These are phyloP conservation scores for Grapholita molesta DNA, from an alignment of 1,140 invertebrate genomes.

Conservation along the genomic window DNA sequence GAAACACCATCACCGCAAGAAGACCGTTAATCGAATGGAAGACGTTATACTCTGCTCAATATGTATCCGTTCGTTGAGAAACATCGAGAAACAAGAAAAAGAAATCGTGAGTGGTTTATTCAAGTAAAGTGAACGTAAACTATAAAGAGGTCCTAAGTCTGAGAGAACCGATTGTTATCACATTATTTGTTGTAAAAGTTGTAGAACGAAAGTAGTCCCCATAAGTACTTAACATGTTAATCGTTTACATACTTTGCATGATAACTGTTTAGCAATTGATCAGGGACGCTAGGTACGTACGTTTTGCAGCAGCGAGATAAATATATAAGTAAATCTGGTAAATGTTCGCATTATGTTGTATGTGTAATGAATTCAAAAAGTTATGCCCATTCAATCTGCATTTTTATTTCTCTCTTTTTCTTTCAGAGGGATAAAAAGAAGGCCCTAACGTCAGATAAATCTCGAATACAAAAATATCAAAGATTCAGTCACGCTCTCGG, in stretches of 20 bases:
- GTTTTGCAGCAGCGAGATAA: neutral
- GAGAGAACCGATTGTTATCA: too few species aligned
- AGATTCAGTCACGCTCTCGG: conserved; percentile 66
- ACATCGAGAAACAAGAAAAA: conserved; percentile 68
- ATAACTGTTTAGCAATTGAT: neutral
- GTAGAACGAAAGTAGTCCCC: too few species aligned
- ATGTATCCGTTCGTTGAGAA: conserved; percentile 56
- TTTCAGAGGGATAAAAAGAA: conserved; percentile 66
- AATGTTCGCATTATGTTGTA: neutral
- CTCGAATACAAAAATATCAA: conserved; percentile 53
- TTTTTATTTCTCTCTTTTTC: conserved; percentile 17
- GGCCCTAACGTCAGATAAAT: conserved; percentile 42
- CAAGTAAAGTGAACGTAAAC: neutral
- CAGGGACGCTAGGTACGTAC: neutral
- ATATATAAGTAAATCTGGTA: too few species aligned
- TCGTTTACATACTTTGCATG: too few species aligned
- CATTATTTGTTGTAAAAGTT: too few species aligned
- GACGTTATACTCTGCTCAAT: conserved; percentile 61
- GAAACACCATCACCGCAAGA: conserved; percentile 67
- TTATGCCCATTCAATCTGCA: neutral
- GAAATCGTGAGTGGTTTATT: conserved; percentile 49
- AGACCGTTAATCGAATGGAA: conserved; percentile 68
- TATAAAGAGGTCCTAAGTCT: too few species aligned
- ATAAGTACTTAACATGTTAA: too few species aligned
- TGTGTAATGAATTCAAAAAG: neutral